Percentiles rank a stretch among this genome's conserved stretches.
These are phyloP conservation scores for Pipa parva DNA, from an alignment of 2,113 vertebrate genomes.

Conservation along the genomic window DNA sequence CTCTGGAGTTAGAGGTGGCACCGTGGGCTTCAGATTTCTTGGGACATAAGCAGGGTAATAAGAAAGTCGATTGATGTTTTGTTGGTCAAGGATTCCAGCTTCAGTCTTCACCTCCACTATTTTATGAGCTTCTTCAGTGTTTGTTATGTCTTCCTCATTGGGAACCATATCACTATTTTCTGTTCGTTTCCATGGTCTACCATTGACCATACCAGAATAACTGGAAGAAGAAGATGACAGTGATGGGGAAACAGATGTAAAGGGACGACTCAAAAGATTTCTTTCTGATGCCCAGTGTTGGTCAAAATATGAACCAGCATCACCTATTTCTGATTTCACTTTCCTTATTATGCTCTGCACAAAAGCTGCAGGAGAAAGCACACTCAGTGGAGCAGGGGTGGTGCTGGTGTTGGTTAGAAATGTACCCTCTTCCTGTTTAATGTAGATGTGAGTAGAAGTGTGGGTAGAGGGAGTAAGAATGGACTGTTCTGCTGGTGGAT, in stretches of 20 bases:
- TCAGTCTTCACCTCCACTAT: constrained; percentile 78
- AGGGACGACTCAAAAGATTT: constrained; percentile 65
- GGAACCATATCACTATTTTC: constrained; percentile 63
- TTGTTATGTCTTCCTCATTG: constrained; percentile 72
- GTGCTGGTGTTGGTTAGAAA: constrained; percentile 54
- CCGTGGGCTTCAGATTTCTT: constrained; percentile 86
- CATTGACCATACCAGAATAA: constrained; percentile 70
- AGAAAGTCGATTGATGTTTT: constrained; percentile 62
- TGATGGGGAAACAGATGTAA: constrained; percentile 83
- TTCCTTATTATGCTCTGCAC: constrained; percentile 97
- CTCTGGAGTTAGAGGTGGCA: constrained; percentile 90
- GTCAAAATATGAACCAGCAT: constrained; percentile 87
- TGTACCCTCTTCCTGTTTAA: constrained; percentile 85
- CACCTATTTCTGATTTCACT: constrained; percentile 93
- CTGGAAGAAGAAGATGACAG: constrained; percentile 85
- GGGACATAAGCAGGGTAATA: constrained; percentile 88
- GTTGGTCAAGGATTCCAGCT: constrained; percentile 55
- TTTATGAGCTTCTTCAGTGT: constrained; percentile 67
- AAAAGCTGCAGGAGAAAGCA: constrained; percentile 87
- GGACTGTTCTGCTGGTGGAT: constrained; percentile 62
- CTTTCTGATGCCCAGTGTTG: constrained; percentile 93
- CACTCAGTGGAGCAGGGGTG: constrained; percentile 68
- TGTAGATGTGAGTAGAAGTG: constrained; percentile 61
- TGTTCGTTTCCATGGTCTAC: constrained; percentile 70
- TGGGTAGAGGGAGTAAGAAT: constrained; percentile 63